phyloP scores from a whole-genome alignment of 2,113 vertebrate genomes.

The Castor canadensis region DNA sequence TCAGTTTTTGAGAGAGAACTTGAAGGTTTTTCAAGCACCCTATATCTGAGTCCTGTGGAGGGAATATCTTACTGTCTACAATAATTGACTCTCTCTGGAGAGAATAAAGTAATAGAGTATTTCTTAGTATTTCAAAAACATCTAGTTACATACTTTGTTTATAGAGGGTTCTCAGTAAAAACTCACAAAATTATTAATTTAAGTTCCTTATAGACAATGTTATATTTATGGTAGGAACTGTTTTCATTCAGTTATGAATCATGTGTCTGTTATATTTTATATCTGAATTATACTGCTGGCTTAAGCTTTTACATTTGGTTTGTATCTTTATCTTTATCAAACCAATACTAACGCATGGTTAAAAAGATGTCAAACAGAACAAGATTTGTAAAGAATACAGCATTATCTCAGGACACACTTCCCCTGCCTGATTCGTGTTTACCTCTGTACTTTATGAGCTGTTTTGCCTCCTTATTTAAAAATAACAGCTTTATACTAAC shows the following conservation, averaged over 20 bases:
- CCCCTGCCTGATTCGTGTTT: neutral
- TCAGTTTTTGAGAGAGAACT: neutral
- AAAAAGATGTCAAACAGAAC: neutral
- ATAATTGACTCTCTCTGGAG: constrained; percentile 28
- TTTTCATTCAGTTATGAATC: neutral
- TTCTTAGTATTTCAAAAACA: neutral
- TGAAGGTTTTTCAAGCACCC: constrained; percentile 31
- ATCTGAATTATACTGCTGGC: constrained; percentile 22
- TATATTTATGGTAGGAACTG: neutral
- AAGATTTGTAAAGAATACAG: neutral
- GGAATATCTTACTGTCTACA: neutral
- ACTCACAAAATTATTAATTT: constrained; percentile 37
- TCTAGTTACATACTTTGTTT: neutral
- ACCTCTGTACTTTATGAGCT: neutral
- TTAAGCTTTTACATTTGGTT: constrained; percentile 39
- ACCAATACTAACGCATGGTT: neutral
- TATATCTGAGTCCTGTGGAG: neutral
- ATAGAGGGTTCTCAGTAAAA: neutral
- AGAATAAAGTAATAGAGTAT: neutral
- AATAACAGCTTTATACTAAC: neutral
- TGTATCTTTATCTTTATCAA: constrained; percentile 37
- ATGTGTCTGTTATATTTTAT: constrained; percentile 30
- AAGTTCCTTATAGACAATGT: neutral
- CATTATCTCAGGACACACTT: neutral
- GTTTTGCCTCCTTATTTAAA: neutral